Base-by-base conservation (phyloP, 1,140 invertebrate species). In the Apocrypta bakeri region DNA sequence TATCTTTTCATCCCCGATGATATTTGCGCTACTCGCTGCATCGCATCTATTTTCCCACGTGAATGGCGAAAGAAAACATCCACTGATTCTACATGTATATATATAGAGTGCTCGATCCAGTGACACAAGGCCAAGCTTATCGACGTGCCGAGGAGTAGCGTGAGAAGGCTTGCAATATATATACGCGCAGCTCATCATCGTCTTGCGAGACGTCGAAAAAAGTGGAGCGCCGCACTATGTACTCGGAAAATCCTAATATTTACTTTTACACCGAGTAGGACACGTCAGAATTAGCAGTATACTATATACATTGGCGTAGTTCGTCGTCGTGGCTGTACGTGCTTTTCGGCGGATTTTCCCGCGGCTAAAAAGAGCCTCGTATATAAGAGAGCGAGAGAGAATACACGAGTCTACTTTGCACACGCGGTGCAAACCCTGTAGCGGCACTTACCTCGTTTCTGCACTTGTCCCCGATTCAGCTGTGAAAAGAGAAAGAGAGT, bases 381-480 rank as follows among this genome's bases (percentile, higher is more conserved):
- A n/a, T 75, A 79, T 80, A 77, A 79, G 29, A 61, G 56, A 6
- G 37, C 9, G 29, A 14, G 4, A 42, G 79, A 31, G 79, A 83
- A 79, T 61, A 56, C 24, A 14, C 21, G 29, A 40, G 56, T 69
- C 64, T 71, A 79, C 66, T 79, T 71, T 79, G 77, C 77, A 78
- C 75, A 29, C 63, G 61, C 64, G 48, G 17, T 17, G 48, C 17
- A n/a, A 56, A 17, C 17, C 17, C 48, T 21, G 17, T 83, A 82
- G 82, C 79, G 84, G 82, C 85, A 87, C 86, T 87, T 87, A 86
- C 83, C 86, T 85, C 86, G 83, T 87, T 87, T 86, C 83, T 81
- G 61, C 82, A 85, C 86, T 86, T 86, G 84, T 85, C 82, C 86
- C 69, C 84, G 84, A 86, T 85, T 85, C 83, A 85, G 77, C 80